phyloP scores from a whole-genome alignment of 2,113 vertebrate genomes.

The Tragelaphus buxtoni region DNA sequence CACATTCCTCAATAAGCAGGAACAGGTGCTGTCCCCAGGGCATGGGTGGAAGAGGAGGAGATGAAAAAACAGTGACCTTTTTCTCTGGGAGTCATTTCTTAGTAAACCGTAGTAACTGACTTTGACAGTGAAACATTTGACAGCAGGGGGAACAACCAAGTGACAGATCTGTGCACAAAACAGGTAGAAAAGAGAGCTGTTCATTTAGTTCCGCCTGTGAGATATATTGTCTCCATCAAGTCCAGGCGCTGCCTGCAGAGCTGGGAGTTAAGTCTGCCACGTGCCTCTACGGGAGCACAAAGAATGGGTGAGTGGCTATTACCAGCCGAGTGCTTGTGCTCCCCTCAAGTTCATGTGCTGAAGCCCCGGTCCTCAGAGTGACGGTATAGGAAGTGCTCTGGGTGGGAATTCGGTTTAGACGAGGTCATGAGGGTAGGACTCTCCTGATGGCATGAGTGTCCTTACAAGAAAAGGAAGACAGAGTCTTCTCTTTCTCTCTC shows the following conservation, averaged over 20 bases:
- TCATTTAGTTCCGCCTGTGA: not conserved
- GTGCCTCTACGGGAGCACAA: not conserved
- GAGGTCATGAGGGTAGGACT: not conserved
- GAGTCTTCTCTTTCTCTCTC: too few species aligned
- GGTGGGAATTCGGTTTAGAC: not conserved
- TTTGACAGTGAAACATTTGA: not conserved
- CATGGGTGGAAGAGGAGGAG: not conserved
- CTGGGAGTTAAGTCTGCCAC: not conserved
- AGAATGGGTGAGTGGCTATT: too few species aligned
- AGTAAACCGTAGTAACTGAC: not conserved
- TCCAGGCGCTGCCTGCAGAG: not conserved
- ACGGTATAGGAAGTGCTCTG: not conserved
- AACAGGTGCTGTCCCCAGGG: conserved; percentile 64
- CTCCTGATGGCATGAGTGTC: not conserved
- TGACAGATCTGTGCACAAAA: not conserved
- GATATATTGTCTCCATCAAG: not conserved
- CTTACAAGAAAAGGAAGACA: not conserved
- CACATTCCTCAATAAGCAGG: conserved; percentile 76
- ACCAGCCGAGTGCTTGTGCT: not conserved
- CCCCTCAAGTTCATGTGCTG: not conserved
- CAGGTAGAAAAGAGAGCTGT: not conserved
- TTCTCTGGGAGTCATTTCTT: conserved; percentile 10
- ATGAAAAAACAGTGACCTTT: not conserved
- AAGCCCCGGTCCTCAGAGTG: not conserved
- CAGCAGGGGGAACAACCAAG: not conserved